Percentiles rank a stretch among this genome's conserved stretches.
Conservation (phyloP, 2,797 vertebrate genomes). For the Sibirionetta formosa region DNA sequence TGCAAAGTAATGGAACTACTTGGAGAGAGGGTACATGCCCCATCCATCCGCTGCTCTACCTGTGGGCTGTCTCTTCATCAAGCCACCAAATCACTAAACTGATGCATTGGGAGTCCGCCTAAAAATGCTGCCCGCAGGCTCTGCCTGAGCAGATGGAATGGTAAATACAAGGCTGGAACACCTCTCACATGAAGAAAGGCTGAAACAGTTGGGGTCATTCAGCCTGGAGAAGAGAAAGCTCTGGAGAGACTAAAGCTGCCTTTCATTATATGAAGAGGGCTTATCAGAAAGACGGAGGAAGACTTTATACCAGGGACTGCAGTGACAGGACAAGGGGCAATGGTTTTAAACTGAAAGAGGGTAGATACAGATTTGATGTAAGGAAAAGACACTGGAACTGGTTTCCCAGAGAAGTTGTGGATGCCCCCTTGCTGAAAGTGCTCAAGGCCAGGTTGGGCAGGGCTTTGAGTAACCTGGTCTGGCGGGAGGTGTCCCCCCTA, state of each 20-base stretch:
- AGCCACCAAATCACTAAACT: not conserved
- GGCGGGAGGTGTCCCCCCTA: not conserved
- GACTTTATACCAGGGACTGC: not conserved
- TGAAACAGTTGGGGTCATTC: not conserved
- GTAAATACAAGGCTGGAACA: accelerated
- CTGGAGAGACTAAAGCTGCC: not conserved
- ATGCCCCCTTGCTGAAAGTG: not conserved
- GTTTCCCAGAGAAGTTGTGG: not conserved
- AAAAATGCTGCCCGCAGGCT: not conserved
- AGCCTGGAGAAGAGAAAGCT: not conserved
- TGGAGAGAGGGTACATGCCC: not conserved
- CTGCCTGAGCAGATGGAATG: not conserved
- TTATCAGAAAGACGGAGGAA: not conserved
- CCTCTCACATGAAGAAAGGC: not conserved
- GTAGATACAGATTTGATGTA: not conserved
- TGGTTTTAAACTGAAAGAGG: not conserved
- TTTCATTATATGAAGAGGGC: not conserved
- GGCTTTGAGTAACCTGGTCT: not conserved
- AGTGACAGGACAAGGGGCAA: not conserved
- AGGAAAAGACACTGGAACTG: not conserved
- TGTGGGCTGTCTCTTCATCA: not conserved
- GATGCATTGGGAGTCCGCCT: accelerated
- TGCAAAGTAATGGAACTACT: not conserved
- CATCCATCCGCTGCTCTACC: not conserved
- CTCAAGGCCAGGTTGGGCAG: not conserved